These are phyloP conservation scores for Drosophila sturtevanti DNA, from an alignment of 1,140 invertebrate species.

Conservation along the genomic window DNA sequence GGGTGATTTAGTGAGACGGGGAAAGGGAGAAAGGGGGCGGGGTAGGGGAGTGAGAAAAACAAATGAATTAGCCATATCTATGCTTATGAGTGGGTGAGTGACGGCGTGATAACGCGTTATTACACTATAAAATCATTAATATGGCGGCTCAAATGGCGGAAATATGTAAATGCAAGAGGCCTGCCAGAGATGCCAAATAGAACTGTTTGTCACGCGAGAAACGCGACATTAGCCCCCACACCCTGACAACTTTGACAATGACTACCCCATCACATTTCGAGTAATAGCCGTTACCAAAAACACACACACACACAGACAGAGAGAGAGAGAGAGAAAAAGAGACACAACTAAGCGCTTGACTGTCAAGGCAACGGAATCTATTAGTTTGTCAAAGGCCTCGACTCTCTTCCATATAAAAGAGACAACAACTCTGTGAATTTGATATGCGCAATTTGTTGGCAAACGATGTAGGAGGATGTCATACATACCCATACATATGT, in stretches of 20 bases:
- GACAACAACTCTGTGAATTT: conserved; percentile 80
- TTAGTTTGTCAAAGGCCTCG: conserved; percentile 61
- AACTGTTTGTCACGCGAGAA: conserved; percentile 63
- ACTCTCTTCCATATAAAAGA: conserved; percentile 6
- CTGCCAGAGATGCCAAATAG: not conserved
- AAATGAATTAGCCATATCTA: conserved; percentile 73
- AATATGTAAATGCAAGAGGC: conserved; percentile 65
- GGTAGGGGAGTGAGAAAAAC: conserved; percentile 20
- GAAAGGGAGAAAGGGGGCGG: not conserved
- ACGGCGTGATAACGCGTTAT: conserved; percentile 76
- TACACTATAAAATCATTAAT: conserved; percentile 79
- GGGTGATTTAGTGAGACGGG: too few relatives aligned
- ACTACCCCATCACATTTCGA: conserved; percentile 58
- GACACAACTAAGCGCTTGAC: not conserved
- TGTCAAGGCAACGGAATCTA: conserved; percentile 69
- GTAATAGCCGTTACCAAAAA: conserved; percentile 62
- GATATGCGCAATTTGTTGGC: conserved; percentile 79
- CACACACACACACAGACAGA: conserved; percentile 16
- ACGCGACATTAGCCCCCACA: conserved; percentile 56
- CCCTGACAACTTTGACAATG: conserved; percentile 51
- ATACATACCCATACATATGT: conserved; percentile 1
- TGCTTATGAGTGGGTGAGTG: conserved; percentile 49
- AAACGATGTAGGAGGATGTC: conserved; percentile 48
- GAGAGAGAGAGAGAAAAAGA: not conserved
- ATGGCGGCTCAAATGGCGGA: conserved; percentile 65